Percentiles rank a stretch among this genome's conserved stretches.
These are phyloP conservation scores for Synergus gifuensis DNA, from an alignment of 2,888 invertebrate species.

Conservation along the genomic window DNA sequence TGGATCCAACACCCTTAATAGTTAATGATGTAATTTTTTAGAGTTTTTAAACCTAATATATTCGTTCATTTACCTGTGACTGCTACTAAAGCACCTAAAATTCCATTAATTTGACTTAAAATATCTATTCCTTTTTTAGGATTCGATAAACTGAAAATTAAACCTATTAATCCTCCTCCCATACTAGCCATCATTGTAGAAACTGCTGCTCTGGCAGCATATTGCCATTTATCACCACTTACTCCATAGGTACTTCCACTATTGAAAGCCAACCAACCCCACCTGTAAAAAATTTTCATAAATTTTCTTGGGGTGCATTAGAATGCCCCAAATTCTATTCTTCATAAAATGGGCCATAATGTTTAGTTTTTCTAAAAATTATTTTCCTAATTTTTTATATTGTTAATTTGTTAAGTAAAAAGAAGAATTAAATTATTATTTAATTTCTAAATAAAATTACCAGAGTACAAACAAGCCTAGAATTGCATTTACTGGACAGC, in stretches of 20 bases:
- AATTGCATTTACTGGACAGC: conserved; percentile 93
- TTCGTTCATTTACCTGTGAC: conserved; percentile 83
- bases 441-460: conserved; percentile 71
- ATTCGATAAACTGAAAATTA: conserved; percentile 80
- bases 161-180: conserved; percentile 89
- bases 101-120: conserved; percentile 91
- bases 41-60: background rate
- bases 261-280: conserved; percentile 98
- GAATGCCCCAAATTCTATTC: no score
- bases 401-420: background rate
- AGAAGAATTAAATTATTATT: background rate
- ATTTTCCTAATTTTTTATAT: background rate
- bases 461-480: conserved; percentile 95
- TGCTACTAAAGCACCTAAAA: conserved; percentile 92
- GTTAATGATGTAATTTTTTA: background rate
- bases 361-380: no score
- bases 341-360: no score
- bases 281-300: conserved; percentile 73
- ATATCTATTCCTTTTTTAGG: conserved; percentile 86
- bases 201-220: conserved; percentile 92
- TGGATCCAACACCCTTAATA: background rate
- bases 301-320: background rate
- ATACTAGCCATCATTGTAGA: conserved; percentile 95
- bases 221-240: conserved; percentile 93
- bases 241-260: conserved; percentile 93